Percentiles rank a stretch among this genome's conserved stretches.
Evolutionary conservation across 2,888 invertebrate species (phyloP).

Genomic region (Allolobophora icterica): DNA sequence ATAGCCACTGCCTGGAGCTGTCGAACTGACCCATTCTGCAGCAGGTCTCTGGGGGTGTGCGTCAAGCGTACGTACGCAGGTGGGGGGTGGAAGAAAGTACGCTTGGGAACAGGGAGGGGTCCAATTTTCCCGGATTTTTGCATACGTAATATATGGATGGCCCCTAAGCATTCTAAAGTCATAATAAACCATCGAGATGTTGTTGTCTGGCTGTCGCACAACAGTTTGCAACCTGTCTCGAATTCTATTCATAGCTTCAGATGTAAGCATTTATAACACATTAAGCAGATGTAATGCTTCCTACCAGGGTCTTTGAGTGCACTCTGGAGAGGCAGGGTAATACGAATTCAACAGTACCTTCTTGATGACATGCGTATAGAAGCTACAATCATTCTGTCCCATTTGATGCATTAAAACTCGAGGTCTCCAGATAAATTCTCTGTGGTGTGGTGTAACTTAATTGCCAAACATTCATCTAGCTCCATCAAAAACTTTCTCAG

Average conservation of each 20-base stretch:
- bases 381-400: neutral
- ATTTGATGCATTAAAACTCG: neutral
- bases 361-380: neutral
- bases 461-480: neutral
- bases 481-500: neutral
- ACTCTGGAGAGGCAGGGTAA: neutral
- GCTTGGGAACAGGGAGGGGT: too few relatives aligned
- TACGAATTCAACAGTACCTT: neutral
- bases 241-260: neutral
- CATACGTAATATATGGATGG: too few relatives aligned
- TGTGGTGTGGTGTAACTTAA: neutral
- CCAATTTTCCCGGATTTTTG: too few relatives aligned
- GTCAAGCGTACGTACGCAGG: too few relatives aligned
- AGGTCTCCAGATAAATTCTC: neutral
- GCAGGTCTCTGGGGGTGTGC: too few relatives aligned
- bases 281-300: neutral
- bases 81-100: too few relatives aligned
- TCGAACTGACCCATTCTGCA: too few relatives aligned
- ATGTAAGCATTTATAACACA: neutral
- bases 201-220: neutral
- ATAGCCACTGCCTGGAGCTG: too few relatives aligned
- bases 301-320: neutral
- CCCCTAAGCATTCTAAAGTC: too few relatives aligned
- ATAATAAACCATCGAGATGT: neutral
- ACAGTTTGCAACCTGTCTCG: neutral